A percentile compares a stretch with the other conserved stretches of the same genome.
Conservation (phyloP, 92 coral and sea anemone species). For the Parazoanthus swiftii region DNA sequence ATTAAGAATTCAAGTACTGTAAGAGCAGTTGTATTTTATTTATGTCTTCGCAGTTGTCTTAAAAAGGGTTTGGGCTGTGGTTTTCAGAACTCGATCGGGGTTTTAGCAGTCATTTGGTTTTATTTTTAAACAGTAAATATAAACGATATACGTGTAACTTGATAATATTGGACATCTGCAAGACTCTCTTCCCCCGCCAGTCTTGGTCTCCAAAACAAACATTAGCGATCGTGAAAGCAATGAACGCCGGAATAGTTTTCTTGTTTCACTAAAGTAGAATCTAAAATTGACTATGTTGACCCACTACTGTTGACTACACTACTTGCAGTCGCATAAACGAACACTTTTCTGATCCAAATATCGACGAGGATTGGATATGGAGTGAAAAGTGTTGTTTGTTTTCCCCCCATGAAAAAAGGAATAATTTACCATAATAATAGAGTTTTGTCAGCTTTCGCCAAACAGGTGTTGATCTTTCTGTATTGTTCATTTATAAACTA, state of each 20-base stretch:
- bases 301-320: background rate
- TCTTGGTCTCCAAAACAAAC: background rate
- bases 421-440: slow-evolving; percentile 40
- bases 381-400: background rate
- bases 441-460: background rate
- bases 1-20: background rate
- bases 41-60: background rate
- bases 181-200: too few relatives aligned
- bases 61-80: background rate
- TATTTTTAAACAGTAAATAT: background rate
- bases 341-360: background rate
- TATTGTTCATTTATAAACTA: slow-evolving; percentile 5
- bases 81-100: background rate
- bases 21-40: background rate
- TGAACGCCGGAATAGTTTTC: background rate
- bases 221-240: background rate
- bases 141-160: background rate
- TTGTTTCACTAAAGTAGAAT: background rate
- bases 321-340: background rate
- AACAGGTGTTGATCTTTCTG: slow-evolving; percentile 36
- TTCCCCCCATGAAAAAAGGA: slow-evolving; percentile 10
- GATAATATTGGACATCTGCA: background rate
- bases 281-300: slow-evolving; percentile 2
- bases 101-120: background rate
- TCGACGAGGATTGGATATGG: background rate